phyloP scores from a whole-genome alignment of 2,113 vertebrate genomes.

The Ceratotherium simum region DNA sequence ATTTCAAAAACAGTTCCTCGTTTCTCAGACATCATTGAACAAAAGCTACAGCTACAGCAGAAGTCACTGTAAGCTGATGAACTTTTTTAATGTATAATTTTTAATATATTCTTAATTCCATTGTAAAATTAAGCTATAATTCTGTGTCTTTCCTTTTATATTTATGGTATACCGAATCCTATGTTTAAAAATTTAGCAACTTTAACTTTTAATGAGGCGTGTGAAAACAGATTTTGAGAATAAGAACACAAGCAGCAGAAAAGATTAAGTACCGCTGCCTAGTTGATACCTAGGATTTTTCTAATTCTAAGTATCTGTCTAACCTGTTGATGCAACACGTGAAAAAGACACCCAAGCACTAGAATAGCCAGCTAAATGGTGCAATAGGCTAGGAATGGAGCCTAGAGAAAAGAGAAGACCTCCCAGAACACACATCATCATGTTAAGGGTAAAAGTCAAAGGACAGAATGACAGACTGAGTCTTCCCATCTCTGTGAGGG shows the following conservation, averaged over 20 bases:
- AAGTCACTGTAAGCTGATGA: conserved; percentile 24
- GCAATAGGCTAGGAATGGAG: not conserved
- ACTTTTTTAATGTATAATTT: not conserved
- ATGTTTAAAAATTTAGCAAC: not conserved
- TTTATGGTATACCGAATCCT: conserved; percentile 41
- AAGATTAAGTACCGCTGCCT: not conserved
- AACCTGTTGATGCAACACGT: not conserved
- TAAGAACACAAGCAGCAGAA: not conserved
- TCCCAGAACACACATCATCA: not conserved
- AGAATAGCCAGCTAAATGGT: not conserved
- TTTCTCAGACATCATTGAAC: conserved; percentile 78
- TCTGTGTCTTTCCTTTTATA: conserved; percentile 41
- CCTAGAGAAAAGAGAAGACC: not conserved
- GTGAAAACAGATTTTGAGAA: conserved; percentile 38
- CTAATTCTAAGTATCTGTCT: not conserved
- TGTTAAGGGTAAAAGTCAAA: not conserved
- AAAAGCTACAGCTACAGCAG: conserved; percentile 66
- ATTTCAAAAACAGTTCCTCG: conserved; percentile 79
- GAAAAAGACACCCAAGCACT: not conserved
- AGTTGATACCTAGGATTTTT: not conserved
- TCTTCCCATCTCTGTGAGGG: not conserved
- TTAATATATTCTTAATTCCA: conserved; percentile 42
- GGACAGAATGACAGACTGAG: not conserved
- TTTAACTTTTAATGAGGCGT: conserved; percentile 38
- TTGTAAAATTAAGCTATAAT: conserved; percentile 42